Conservation (phyloP, 2,113 vertebrate species). For the Cygnus atratus region DNA sequence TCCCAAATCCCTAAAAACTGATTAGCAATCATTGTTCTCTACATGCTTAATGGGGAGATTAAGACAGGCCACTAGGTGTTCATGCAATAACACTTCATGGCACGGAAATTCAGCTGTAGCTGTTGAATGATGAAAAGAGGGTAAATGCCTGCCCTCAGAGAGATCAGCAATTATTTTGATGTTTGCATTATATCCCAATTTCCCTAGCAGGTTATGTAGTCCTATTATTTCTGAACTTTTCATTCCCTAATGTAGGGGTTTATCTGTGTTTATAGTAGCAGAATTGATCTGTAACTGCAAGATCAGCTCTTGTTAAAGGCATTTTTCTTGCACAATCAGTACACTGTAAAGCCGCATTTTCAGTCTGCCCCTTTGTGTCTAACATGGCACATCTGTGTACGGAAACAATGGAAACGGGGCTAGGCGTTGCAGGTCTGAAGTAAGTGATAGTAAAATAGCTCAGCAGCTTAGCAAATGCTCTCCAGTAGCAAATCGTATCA, state of each 20-base stretch:
- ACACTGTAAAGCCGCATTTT: neutral
- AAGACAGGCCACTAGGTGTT: constrained; percentile 36
- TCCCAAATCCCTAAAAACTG: constrained; percentile 16
- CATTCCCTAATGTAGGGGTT: neutral
- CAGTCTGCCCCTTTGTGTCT: neutral
- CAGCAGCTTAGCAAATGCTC: neutral
- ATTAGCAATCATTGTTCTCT: constrained; percentile 24
- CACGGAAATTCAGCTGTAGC: neutral
- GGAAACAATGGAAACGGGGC: neutral
- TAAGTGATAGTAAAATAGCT: neutral
- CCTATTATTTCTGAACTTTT: neutral
- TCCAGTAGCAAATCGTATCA: neutral
- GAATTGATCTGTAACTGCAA: neutral
- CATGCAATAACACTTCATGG: neutral
- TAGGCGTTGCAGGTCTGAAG: neutral
- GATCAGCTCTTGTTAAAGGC: neutral
- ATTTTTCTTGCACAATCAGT: neutral
- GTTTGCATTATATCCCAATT: neutral
- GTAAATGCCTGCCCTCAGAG: neutral
- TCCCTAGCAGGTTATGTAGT: neutral
- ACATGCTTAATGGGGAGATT: constrained; percentile 33
- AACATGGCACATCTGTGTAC: neutral
- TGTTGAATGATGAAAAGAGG: neutral
- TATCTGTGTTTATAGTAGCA: neutral
- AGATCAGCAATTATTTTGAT: neutral